Base-by-base conservation (phyloP, 2,113 vertebrate species). In the Tapirus terrestris region DNA sequence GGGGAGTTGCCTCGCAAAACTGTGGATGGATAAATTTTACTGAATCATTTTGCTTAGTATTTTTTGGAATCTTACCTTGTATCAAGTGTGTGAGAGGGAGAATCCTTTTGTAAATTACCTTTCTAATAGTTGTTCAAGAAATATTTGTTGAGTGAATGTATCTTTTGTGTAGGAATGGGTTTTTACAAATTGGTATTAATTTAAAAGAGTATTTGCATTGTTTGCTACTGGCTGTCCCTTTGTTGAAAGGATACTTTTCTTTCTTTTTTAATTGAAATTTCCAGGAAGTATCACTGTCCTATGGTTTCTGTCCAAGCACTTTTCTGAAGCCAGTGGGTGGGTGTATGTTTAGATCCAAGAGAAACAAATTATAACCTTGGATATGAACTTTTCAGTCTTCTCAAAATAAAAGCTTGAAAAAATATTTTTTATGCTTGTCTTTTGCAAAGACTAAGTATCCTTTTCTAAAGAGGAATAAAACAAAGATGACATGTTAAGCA, bases 261-360 rank as follows among this genome's bases (percentile, higher is more conserved):
- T 45, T 36, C 39, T 4, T 36, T 17, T 89, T 21, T 14, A 76
- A 6, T 68, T 58, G 92, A 91, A 89, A 90, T 63, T 96, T 97
- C 68, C 86, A 96, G 92, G 82, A 97, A 97, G 86, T 83, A 70
- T 95, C 89, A 96, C 18, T 91, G 72, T 89, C 56, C 29, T 61
- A 60, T 27, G 60, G 83, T 96, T 96, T 96, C 82, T 97, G 25
- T 75, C 70, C 84, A 97, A 91, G 89, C n/a, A 58, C 56, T 97
- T 97, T 96, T 67, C 90, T 96, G 92, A 97, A 96, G 94, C 95
- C 94, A 96, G 0, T 93, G 92, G 93, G 95, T 97, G 97, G 95
- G 83, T 97, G 51, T 91, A 80, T 94, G 63, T 97, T 96, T 96
- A 97, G 87, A 75, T 97, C 90, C 96, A 98, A 96, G 87, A 96